phyloP scores from a whole-genome alignment of 1,140 invertebrate genomes.

The Calosoma granatense region DNA sequence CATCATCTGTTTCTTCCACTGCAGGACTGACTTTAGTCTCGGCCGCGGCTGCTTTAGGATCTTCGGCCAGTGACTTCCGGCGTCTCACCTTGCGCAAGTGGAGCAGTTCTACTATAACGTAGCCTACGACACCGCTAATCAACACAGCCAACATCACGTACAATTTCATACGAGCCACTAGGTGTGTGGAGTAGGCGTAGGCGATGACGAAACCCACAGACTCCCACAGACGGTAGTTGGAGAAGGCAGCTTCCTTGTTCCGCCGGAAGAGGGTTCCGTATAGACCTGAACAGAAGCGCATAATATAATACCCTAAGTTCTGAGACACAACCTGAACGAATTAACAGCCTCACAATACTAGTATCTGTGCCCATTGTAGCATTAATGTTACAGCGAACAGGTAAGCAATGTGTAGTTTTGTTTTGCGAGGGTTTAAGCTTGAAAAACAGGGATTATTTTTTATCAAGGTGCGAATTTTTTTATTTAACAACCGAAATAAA shows the following conservation, averaged over 20 bases:
- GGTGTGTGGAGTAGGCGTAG: conserved; percentile 76
- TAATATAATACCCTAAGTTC: conserved; percentile 7
- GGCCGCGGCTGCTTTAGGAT: conserved; percentile 51
- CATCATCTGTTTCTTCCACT: conserved; percentile 60
- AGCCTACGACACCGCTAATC: conserved; percentile 66
- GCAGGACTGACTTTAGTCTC: conserved; percentile 41
- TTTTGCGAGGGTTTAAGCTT: too few relatives aligned
- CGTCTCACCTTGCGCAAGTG: conserved; percentile 62
- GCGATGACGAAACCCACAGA: conserved; percentile 86
- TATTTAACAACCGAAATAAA: too few relatives aligned
- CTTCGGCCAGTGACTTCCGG: conserved; percentile 56
- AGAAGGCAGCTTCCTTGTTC: conserved; percentile 92
- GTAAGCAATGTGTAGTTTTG: too few relatives aligned
- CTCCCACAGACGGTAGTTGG: conserved; percentile 92
- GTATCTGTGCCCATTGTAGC: too few relatives aligned
- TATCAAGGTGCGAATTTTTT: too few relatives aligned
- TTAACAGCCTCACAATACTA: background rate
- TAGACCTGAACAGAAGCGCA: conserved; percentile 57
- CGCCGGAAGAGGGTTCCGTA: conserved; percentile 86
- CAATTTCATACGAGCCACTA: conserved; percentile 83
- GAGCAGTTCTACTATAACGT: conserved; percentile 71
- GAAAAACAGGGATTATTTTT: too few relatives aligned
- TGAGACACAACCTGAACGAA: background rate
- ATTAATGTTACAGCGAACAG: too few relatives aligned
- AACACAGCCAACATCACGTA: conserved; percentile 78